Base-by-base conservation (phyloP, 2,113 vertebrate species). In the Platichthys stellatus region DNA sequence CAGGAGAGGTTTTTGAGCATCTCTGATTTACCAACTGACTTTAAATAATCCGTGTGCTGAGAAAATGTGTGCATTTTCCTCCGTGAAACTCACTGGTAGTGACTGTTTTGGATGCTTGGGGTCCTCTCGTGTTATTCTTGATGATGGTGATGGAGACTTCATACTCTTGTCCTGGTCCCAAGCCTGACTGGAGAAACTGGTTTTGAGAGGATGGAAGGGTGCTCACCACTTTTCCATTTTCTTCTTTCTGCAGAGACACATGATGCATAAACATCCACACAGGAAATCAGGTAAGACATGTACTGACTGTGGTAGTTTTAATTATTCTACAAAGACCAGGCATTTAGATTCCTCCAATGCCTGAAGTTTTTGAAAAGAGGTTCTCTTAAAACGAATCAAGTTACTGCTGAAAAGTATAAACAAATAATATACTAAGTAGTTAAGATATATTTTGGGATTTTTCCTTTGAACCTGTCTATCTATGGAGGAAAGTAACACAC, bases 151-250 rank as follows among this genome's bases (percentile, higher is more conserved):
- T 78, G 18, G 96, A 96, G 51, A 99, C 97, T 26, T 98, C 95
- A 38, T 99, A 99, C 38, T 97, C 95, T 15, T 98, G 96, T 20
- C 97, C 97, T 0, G 97, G 96, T 26, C 95, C 96, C 2, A 99
- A 94, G 5, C 97, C 98, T 0, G 94, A 93, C 84, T 99, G 98
- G 68, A 91, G 45, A 53, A 96, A 98, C 0, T 92, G 91, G 60
- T 93, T 96, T 77, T 97, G 94, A 13, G 95, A 92, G 1, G 95
- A 87, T 24, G 93, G 94, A 70, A 99, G 89, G 43, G 90, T 96
- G 82, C 90, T 97, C 80, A 92, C 89, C 56, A 98, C 96, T 67
- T 91, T 95, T 31, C 96, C 97, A 5, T 96, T 96, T 74, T 97
- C 96, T 77, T 98, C 96, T 94, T 99, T 98, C 98, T 99, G 94